A percentile compares a stretch with the other conserved stretches of the same genome.
These are phyloP conservation scores for Myotis myotis DNA, from an alignment of 2,797 vertebrate genomes.

Conservation along the genomic window DNA sequence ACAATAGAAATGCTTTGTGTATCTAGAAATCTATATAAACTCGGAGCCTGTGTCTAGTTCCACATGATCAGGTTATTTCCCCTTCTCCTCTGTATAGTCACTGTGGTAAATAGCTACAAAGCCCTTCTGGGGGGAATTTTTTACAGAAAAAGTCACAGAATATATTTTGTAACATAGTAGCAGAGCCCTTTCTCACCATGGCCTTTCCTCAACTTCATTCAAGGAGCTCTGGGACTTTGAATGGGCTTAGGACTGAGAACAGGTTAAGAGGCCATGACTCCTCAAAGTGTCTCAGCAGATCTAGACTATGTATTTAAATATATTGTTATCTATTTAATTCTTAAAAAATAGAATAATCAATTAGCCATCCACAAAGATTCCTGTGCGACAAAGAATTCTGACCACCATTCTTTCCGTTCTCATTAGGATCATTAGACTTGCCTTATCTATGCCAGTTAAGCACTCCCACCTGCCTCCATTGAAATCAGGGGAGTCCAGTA, in stretches of 20 bases:
- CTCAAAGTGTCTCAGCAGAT: background rate
- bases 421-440: background rate
- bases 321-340: background rate
- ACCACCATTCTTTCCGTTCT: background rate
- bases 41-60: background rate
- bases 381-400: background rate
- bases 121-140: background rate
- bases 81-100: background rate
- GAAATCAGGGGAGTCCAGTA: background rate
- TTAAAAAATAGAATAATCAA: background rate
- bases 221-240: background rate
- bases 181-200: background rate
- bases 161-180: background rate
- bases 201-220: background rate
- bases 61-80: background rate
- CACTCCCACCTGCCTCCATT: background rate
- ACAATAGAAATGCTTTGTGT: background rate
- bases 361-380: background rate
- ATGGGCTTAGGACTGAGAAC: background rate
- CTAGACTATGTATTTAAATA: background rate
- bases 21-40: background rate
- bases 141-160: background rate
- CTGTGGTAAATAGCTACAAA: background rate
- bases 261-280: background rate
- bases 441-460: background rate